phyloP scores from a whole-genome alignment of 2,797 vertebrate genomes.

The Columba guinea region DNA sequence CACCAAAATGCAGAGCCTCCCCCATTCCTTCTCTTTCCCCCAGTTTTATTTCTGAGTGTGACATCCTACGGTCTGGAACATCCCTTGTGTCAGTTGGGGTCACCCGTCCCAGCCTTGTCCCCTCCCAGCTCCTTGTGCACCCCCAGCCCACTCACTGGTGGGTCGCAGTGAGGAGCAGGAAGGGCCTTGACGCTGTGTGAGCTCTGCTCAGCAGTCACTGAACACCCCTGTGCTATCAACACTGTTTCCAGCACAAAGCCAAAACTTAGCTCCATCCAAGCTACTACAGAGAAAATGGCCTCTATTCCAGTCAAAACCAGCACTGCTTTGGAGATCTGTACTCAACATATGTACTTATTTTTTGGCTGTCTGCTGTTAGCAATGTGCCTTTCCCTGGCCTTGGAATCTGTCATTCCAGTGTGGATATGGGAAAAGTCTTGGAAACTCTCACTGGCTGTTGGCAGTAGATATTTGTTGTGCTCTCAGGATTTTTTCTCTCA shows the following conservation, averaged over 20 bases:
- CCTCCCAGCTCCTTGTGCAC: not conserved
- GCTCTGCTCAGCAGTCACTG: too few species aligned
- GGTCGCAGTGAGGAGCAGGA: not conserved
- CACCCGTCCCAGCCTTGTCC: not conserved
- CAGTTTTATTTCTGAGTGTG: not conserved
- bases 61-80: not conserved
- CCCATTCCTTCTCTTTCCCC: not conserved
- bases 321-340: not conserved
- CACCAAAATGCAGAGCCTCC: fast-evolving
- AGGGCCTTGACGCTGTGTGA: not conserved
- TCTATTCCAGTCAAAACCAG: not conserved
- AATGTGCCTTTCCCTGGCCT: fast-evolving
- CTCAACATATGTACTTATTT: not conserved
- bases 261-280: too few species aligned
- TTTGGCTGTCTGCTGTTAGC: not conserved
- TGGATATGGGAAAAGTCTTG: not conserved
- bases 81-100: not conserved
- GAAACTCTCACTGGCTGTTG: not conserved
- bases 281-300: not conserved
- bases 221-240: too few species aligned
- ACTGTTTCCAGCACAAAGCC: too few species aligned
- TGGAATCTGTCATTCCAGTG: fast-evolving
- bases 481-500: not conserved
- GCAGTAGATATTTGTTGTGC: not conserved
- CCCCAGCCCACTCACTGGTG: not conserved